Evolutionary conservation across 2,113 vertebrate species (phyloP).

Genomic region (Equus przewalskii): DNA sequence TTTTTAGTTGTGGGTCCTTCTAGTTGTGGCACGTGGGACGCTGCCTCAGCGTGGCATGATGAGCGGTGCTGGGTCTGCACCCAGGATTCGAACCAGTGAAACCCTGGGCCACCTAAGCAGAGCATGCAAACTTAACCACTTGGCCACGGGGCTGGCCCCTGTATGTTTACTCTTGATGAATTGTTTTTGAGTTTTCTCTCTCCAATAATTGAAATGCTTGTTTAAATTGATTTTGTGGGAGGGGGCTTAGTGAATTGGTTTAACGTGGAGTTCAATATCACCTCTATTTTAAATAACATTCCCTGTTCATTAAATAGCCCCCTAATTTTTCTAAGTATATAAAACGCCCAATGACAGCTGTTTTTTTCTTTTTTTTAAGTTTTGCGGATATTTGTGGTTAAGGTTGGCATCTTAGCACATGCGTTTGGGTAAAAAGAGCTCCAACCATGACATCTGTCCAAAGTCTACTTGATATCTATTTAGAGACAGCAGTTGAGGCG

Average conservation of each 20-base stretch:
- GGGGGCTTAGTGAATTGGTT: neutral
- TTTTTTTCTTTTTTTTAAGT: neutral
- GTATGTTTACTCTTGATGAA: neutral
- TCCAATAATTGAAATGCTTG: neutral
- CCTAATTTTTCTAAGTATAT: slow-evolving; percentile 24
- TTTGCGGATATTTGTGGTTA: neutral
- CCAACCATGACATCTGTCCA: neutral
- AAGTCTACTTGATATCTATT: neutral
- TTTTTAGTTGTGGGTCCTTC: too few relatives aligned
- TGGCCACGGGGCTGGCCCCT: neutral
- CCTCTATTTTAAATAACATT: neutral
- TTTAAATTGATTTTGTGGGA: neutral
- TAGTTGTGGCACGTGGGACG: too few relatives aligned
- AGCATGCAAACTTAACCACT: too few relatives aligned
- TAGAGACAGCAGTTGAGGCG: neutral
- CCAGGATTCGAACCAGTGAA: too few relatives aligned
- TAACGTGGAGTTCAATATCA: neutral
- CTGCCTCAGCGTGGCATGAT: too few relatives aligned
- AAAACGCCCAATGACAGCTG: neutral
- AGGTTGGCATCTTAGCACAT: neutral
- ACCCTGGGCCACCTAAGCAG: too few relatives aligned
- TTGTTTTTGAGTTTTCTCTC: slow-evolving; percentile 35
- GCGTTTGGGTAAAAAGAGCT: slow-evolving; percentile 16
- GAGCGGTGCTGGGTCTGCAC: too few relatives aligned
- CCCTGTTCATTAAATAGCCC: neutral